A percentile compares a stretch with the other conserved stretches of the same genome.
These are phyloP conservation scores for Chrysina gloriosa DNA, from an alignment of 2,888 invertebrate genomes.

Conservation along the genomic window DNA sequence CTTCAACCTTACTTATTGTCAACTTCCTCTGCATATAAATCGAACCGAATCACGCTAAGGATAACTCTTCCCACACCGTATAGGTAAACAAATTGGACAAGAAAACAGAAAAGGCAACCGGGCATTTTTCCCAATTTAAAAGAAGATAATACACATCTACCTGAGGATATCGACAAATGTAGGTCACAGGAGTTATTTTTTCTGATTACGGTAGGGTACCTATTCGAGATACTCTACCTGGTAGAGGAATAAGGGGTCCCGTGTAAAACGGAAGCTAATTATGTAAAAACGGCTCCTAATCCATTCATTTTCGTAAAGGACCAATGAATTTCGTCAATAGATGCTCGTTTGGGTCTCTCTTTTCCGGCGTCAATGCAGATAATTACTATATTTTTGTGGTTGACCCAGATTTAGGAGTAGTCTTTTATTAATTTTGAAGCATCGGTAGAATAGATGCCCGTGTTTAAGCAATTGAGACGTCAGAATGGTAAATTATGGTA, in stretches of 20 bases:
- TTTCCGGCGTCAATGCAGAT: conserved; percentile 7
- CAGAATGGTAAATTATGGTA: too few relatives aligned
- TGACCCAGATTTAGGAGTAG: conserved; percentile 33
- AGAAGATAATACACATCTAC: not conserved
- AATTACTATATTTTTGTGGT: conserved; percentile 29
- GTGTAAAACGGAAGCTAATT: conserved; percentile 47
- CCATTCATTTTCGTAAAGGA: conserved; percentile 26
- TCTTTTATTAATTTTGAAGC: too few relatives aligned
- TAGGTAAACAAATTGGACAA: not conserved
- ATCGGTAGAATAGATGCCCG: too few relatives aligned
- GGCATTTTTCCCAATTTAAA: conserved; percentile 8
- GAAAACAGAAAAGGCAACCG: not conserved
- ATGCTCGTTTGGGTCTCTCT: not conserved
- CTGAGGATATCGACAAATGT: conserved; percentile 11
- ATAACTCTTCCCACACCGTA: not conserved
- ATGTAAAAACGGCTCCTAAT: conserved; percentile 46
- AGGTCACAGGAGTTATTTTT: conserved; percentile 5
- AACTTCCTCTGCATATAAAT: too few relatives aligned
- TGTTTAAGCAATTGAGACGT: not conserved
- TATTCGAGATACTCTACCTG: not conserved
- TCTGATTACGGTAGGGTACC: not conserved
- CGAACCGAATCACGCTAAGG: too few relatives aligned
- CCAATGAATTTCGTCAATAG: conserved; percentile 19
- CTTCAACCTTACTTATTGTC: too few relatives aligned
- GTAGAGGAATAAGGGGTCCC: conserved; percentile 7